Evolutionary conservation across 2,113 vertebrate species (phyloP).

Genomic region (Dicentrarchus labrax): DNA sequence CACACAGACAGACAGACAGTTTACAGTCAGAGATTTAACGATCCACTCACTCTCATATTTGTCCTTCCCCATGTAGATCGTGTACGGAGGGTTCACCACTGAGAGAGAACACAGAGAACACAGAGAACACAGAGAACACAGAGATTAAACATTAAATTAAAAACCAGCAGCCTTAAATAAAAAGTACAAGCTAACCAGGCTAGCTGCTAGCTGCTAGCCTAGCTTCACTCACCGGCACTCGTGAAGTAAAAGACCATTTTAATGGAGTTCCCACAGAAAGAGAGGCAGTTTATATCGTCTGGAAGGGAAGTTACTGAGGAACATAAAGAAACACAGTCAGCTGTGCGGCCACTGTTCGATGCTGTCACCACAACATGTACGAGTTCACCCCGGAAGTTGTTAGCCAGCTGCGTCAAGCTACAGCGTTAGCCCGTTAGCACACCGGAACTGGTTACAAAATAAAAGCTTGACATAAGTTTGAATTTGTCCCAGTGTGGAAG

Average conservation of each 20-base stretch:
- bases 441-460: constrained; percentile 17
- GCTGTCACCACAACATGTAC: constrained; percentile 56
- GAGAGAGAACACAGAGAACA: constrained; percentile 40
- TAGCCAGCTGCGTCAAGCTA: not conserved
- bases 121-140: not conserved
- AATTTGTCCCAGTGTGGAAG: not conserved
- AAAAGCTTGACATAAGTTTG: constrained; percentile 8
- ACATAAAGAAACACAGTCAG: not conserved
- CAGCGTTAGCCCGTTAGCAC: not conserved
- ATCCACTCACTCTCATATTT: constrained; percentile 96
- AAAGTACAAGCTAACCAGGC: constrained; percentile 26
- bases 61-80: constrained; percentile 98
- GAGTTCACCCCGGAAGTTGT: constrained; percentile 63
- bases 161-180: not conserved
- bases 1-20: too few species aligned
- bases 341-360: not conserved
- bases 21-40: too few species aligned
- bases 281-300: too few species aligned
- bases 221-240: constrained; percentile 88
- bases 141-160: not conserved
- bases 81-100: constrained; percentile 89
- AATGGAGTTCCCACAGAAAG: too few species aligned
- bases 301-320: not conserved
- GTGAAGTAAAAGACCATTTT: constrained; percentile 95
- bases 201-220: too few species aligned